Evolutionary conservation across 2,888 invertebrate species (phyloP), one percentile per base, ranked within the genome.

Genomic region (Chaetoderma sp.): DNA sequence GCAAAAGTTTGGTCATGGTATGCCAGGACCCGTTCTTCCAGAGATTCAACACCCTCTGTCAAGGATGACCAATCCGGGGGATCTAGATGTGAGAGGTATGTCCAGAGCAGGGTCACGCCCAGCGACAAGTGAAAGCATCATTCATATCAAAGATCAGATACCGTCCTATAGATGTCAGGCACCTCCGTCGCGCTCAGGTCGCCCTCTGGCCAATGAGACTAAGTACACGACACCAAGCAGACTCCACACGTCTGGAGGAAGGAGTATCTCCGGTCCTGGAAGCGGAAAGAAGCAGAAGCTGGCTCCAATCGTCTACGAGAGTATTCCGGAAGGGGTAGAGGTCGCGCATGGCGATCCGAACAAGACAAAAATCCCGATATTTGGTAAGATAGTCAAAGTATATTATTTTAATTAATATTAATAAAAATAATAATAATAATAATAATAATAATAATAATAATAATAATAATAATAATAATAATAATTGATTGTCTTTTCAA

Each of bases 381-480:
- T 85, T 67, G 85, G 85, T 85, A 77, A 78, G 84, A 75, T n/a
- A 13, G n/a, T n/a, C n/a, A n/a, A n/a, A n/a, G n/a, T n/a, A n/a
- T n/a, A n/a, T 5, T 33, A 8, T 56, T 16, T 16, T 25, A 50
- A 21, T 13, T 13, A 39, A 10, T 39, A n/a, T 39, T 16, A 39
- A 39, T n/a, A n/a, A n/a, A n/a, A n/a, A n/a, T n/a, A n/a, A n/a
- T n/a, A n/a, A n/a, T n/a, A n/a, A n/a, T n/a, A n/a, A n/a, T n/a
- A n/a, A n/a, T n/a, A n/a, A n/a, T n/a, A n/a, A n/a, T n/a, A n/a
- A n/a, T n/a, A n/a, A n/a, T n/a, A n/a, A n/a, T n/a, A n/a, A n/a
- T n/a, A n/a, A n/a, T n/a, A n/a, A n/a, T n/a, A n/a, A n/a, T n/a
- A n/a, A n/a, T n/a, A n/a, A n/a, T n/a, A n/a, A n/a, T n/a, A n/a